phyloP scores from a whole-genome alignment of 2,888 invertebrate species.

The Masnerella sp. region DNA sequence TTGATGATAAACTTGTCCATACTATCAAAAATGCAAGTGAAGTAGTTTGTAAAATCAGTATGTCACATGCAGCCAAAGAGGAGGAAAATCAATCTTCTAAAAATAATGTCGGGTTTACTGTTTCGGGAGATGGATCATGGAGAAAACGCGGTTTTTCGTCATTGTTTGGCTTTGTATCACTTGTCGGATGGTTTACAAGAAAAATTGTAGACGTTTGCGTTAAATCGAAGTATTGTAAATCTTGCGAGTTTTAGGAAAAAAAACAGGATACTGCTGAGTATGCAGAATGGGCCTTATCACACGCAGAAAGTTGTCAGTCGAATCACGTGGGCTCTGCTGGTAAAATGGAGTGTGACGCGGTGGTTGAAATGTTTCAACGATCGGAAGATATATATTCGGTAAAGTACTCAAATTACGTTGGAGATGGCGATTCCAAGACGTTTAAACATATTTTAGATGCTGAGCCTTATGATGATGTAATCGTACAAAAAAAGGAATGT shows the following conservation, averaged over 20 bases:
- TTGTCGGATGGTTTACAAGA: constrained; percentile 52
- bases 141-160: constrained; percentile 8
- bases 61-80: constrained; percentile 36
- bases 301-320: constrained; percentile 14
- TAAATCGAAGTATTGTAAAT: constrained; percentile 50
- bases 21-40: constrained; percentile 32
- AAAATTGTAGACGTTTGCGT: constrained; percentile 49
- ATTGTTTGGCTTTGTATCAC: constrained; percentile 7
- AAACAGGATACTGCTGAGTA: constrained; percentile 52
- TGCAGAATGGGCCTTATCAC: constrained; percentile 19
- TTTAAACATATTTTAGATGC: constrained; percentile 41
- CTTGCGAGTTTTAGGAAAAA: constrained; percentile 47
- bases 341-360: constrained; percentile 22
- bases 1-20: constrained; percentile 38
- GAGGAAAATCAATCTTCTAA: constrained; percentile 19
- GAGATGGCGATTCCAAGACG: constrained; percentile 38
- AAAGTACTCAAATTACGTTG: constrained; percentile 40
- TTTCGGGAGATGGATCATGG: constrained; percentile 58
- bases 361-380: constrained; percentile 38
- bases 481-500: constrained; percentile 42
- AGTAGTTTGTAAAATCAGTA: constrained; percentile 36
- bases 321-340: constrained; percentile 30
- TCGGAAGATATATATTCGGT: constrained; percentile 26
- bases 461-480: constrained; percentile 33
- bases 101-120: constrained; percentile 31